Percentiles rank a stretch among this genome's conserved stretches.
These are phyloP conservation scores for Diabrotica balteata DNA, from an alignment of 2,888 invertebrate genomes.

Conservation along the genomic window DNA sequence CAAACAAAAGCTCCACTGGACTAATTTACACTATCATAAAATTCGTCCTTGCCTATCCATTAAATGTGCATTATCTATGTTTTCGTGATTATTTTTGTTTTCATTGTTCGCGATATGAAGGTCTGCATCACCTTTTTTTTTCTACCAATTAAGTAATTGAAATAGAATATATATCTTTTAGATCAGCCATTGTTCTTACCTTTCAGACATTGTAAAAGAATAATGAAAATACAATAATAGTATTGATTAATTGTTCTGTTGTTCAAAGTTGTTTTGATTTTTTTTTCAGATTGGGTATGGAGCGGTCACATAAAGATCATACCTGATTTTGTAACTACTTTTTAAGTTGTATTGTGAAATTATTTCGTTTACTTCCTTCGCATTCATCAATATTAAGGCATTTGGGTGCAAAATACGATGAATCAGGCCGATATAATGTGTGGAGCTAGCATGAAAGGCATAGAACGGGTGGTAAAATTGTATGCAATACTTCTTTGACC, in stretches of 20 bases:
- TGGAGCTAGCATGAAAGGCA: too few species aligned
- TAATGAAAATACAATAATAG: not conserved
- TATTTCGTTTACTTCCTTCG: too few species aligned
- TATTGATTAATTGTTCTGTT: not conserved
- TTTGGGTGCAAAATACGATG: too few species aligned
- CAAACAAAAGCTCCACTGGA: constrained; percentile 11
- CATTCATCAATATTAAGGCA: too few species aligned
- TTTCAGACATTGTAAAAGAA: not conserved
- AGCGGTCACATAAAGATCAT: too few species aligned
- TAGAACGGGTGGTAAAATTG: too few species aligned
- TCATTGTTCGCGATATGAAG: constrained; percentile 31
- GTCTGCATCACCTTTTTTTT: constrained; percentile 30
- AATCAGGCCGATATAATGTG: too few species aligned
- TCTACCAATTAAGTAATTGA: constrained; percentile 24
- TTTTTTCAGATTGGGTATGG: too few species aligned
- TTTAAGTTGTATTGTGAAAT: too few species aligned
- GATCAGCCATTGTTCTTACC: not conserved
- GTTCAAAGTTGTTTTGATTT: too few species aligned
- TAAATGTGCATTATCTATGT: constrained; percentile 37
- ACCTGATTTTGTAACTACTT: too few species aligned
- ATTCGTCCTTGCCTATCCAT: constrained; percentile 35
- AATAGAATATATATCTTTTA: constrained; percentile 5
- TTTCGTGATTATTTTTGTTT: constrained; percentile 34
- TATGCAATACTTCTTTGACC: too few species aligned
- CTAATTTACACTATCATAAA: constrained; percentile 52